A percentile compares a stretch with the other conserved stretches of the same genome.
Evolutionary conservation across 2,797 vertebrate species (phyloP).

Genomic region (Chlorospingus semifuscus): DNA sequence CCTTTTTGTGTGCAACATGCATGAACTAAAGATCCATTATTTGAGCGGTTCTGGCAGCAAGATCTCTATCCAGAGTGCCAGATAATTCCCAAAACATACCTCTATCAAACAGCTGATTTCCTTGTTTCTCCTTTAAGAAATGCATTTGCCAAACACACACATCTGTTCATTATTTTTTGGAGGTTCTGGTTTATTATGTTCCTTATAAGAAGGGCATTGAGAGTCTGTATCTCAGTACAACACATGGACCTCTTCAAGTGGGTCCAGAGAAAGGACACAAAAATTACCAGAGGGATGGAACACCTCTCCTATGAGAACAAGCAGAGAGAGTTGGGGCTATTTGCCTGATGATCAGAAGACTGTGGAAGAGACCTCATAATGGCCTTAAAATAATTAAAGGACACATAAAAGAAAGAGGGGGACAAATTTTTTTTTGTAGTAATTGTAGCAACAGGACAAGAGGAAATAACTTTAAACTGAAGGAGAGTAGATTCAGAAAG

Average conservation of each 20-base stretch:
- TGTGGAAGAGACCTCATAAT: fast-evolving
- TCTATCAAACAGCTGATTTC: background rate
- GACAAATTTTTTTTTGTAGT: background rate
- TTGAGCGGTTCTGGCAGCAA: background rate
- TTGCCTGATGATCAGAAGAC: background rate
- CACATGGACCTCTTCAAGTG: fast-evolving
- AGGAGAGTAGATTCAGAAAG: background rate
- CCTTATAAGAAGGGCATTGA: background rate
- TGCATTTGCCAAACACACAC: background rate
- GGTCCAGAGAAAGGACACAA: background rate
- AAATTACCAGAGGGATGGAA: background rate
- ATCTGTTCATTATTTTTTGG: background rate
- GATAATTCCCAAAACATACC: background rate
- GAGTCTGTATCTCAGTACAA: background rate
- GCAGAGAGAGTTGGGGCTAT: background rate
- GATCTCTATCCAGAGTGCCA: background rate
- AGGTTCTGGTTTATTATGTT: background rate
- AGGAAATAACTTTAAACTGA: background rate
- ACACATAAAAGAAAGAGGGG: fast-evolving
- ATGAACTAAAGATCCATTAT: background rate
- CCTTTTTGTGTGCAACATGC: background rate
- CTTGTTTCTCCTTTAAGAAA: background rate
- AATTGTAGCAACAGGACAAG: background rate
- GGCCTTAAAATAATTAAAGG: background rate
- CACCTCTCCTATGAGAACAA: background rate